Evolutionary conservation across 2,888 invertebrate species (phyloP), one percentile per base, ranked within the genome.

Genomic region (Pachymerium ferrugineum): DNA sequence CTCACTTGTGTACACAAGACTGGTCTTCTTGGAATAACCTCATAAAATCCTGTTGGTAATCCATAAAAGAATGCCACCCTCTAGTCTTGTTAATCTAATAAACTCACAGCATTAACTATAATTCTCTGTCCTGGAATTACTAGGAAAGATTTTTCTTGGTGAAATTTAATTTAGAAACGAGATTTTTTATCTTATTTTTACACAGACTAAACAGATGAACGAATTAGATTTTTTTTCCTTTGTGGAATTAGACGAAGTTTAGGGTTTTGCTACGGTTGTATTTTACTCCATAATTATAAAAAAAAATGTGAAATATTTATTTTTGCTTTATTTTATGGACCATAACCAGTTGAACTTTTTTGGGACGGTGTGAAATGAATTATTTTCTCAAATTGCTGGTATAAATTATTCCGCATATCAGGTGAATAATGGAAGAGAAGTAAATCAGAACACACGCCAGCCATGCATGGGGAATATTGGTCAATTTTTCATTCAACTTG

Each of bases 371-470:
- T 10, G 62, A 28, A 62, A 62, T 62, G 62, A 62, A 62, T 62
- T 62, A 62, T 62, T 62, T 62, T 62, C 62, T 62, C 62, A 62
- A 62, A 62, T 62, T 62, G 62, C 62, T 62, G 62, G 62, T 62
- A 62, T 62, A 62, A 62, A 62, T 62, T 62, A 62, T 62, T 62
- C 62, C 62, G 10, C 62, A 25, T 62, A 62, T 62, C 62, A 62
- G 62, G 62, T 62, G 62, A 62, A 62, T 62, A 62, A 62, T 62
- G 62, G 62, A 62, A 62, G 62, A 28, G 62, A 62, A 62, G 62
- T 62, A 62, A 62, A 62, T 62, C 62, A 62, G 62, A 25, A 28
- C 62, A 25, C 62, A 62, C 28, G 62, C 62, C 25, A 62, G 28
- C 25, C 62, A 62, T 28, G 62, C 62, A 22, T 62, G 62, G 62